Conservation (phyloP, 2,113 vertebrate species). For the Rhinichthys klamathensis region DNA sequence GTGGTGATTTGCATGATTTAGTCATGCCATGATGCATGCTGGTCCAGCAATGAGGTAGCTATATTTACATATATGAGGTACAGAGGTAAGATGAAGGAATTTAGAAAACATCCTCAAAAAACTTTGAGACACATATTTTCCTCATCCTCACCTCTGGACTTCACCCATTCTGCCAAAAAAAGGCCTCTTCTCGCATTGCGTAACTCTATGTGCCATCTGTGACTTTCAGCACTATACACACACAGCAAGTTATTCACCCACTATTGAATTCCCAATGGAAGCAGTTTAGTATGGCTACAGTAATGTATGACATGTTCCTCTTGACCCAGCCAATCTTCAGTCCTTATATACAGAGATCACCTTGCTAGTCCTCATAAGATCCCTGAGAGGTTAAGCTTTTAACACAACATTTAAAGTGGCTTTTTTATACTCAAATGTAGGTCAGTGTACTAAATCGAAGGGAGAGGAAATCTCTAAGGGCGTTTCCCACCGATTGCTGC, state of each 20-base stretch:
- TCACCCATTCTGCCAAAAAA: neutral
- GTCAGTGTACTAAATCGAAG: neutral
- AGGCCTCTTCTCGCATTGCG: neutral
- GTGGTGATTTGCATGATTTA: neutral
- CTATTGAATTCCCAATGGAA: constrained; percentile 20
- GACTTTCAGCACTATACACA: constrained; percentile 6
- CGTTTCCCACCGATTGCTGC: neutral
- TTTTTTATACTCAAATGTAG: constrained; percentile 10
- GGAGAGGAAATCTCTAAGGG: neutral
- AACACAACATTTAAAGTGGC: neutral
- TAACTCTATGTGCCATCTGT: constrained; percentile 42
- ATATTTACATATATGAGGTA: neutral
- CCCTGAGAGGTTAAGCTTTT: neutral
- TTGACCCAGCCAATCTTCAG: neutral
- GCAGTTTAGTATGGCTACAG: neutral
- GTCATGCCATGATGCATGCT: neutral
- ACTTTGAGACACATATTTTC: neutral
- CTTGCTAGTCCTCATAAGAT: neutral
- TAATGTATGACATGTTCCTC: constrained; percentile 8
- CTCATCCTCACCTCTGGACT: neutral
- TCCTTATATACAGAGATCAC: neutral
- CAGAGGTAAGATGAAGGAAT: neutral
- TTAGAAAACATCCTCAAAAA: neutral
- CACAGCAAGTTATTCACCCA: neutral
- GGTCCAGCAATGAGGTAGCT: neutral